Evolutionary conservation across 1,140 invertebrate genomes (phyloP).

Genomic region (Drosophila obscura): DNA sequence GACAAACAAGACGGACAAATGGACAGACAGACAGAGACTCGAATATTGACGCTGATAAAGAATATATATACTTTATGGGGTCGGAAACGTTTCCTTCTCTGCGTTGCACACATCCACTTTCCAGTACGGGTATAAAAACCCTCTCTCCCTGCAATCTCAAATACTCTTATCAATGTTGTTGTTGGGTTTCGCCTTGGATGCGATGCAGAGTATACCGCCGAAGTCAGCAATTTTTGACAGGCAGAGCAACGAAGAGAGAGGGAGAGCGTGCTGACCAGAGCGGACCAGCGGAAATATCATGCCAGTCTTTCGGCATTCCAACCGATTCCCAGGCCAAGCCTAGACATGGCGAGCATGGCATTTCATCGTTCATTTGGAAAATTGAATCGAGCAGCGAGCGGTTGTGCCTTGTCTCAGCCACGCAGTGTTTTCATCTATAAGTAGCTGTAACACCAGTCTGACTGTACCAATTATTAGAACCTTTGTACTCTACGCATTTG

Average conservation of each 20-base stretch:
- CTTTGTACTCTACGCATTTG: slow-evolving; percentile 79
- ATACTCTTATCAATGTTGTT: slow-evolving; percentile 40
- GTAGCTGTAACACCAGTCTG: slow-evolving; percentile 18
- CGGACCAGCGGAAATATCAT: slow-evolving; percentile 43
- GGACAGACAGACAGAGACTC: too few relatives aligned
- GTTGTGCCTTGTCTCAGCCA: slow-evolving; percentile 42
- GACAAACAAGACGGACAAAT: too few relatives aligned
- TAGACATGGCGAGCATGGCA: slow-evolving; percentile 6
- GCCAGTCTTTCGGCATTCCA: slow-evolving; percentile 49
- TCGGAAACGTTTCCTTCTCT: too few relatives aligned
- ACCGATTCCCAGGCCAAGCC: slow-evolving; percentile 20
- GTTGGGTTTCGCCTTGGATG: slow-evolving; percentile 21
- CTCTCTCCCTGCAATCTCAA: slow-evolving; percentile 10
- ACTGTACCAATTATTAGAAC: slow-evolving; percentile 51
- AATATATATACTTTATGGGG: too few relatives aligned
- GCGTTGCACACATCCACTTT: too few relatives aligned
- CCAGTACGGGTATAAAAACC: neutral
- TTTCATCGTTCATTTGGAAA: slow-evolving; percentile 50
- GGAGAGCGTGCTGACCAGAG: slow-evolving; percentile 39
- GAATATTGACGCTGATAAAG: too few relatives aligned
- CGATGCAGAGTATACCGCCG: slow-evolving; percentile 18
- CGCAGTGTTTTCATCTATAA: slow-evolving; percentile 7
- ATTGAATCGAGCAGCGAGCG: slow-evolving; percentile 31
- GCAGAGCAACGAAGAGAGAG: slow-evolving; percentile 1
- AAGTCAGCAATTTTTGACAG: slow-evolving; percentile 26